phyloP scores from a whole-genome alignment of 2,888 invertebrate species.

The Lymantria dispar region DNA sequence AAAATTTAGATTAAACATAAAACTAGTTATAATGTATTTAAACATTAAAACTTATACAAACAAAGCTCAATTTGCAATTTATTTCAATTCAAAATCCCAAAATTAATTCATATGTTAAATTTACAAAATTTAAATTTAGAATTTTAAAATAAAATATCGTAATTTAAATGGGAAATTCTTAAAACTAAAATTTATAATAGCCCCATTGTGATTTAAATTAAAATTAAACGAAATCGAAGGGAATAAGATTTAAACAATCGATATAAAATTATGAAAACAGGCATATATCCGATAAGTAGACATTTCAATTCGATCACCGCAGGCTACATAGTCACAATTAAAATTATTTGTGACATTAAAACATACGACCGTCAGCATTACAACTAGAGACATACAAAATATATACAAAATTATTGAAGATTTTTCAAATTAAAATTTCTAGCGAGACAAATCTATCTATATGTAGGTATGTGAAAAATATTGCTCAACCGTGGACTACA shows the following conservation, averaged over 20 bases:
- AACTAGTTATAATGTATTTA: too few species aligned
- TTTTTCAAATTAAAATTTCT: constrained; percentile 17
- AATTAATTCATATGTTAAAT: too few species aligned
- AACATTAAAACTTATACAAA: background rate
- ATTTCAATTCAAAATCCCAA: too few species aligned
- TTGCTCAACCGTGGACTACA: background rate
- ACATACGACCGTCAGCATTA: constrained; percentile 9
- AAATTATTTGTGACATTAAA: background rate
- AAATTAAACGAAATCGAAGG: too few species aligned
- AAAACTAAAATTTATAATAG: too few species aligned
- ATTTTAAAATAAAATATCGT: too few species aligned
- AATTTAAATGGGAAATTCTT: too few species aligned
- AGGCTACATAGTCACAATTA: background rate
- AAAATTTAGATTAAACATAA: too few species aligned
- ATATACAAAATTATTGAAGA: constrained; percentile 27
- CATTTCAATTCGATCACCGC: background rate
- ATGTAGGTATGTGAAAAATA: background rate
- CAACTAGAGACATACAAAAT: constrained; percentile 16
- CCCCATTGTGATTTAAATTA: too few species aligned
- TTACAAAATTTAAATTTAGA: too few species aligned
- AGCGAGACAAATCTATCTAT: constrained; percentile 14
- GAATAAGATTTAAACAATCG: background rate
- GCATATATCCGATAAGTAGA: background rate
- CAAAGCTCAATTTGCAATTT: background rate
- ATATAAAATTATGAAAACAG: background rate